phyloP scores from a whole-genome alignment of 2,797 vertebrate genomes.

The Linurgus olivaceus region DNA sequence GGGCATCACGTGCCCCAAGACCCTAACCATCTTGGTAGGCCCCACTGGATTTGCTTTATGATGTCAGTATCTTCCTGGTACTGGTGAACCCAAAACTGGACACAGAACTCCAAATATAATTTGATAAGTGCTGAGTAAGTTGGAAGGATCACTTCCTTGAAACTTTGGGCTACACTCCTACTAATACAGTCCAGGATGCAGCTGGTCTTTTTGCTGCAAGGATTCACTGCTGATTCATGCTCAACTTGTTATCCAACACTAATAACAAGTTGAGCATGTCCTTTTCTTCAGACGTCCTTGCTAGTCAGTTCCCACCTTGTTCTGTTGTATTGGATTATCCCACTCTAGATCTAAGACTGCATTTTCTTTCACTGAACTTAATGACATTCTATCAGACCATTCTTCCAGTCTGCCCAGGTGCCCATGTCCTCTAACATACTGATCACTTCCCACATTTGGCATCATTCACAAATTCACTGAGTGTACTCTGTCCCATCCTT shows the following conservation, averaged over 20 bases:
- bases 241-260: accelerated
- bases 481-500: background rate
- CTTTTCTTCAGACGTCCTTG: background rate
- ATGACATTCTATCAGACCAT: background rate
- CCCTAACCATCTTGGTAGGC: background rate
- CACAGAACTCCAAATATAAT: background rate
- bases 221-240: background rate
- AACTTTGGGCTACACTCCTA: background rate
- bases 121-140: background rate
- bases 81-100: background rate
- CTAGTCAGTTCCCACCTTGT: background rate
- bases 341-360: background rate
- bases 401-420: background rate
- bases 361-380: background rate
- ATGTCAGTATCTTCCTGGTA: background rate
- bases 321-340: background rate
- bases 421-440: background rate
- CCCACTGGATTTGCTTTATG: background rate
- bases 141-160: background rate
- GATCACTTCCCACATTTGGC: background rate
- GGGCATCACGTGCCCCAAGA: background rate
- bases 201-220: background rate
- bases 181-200: background rate
- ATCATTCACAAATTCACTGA: background rate
- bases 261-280: background rate